Base-by-base conservation (phyloP, 2,113 vertebrate species). In the Trichomycterus rosablanca region DNA sequence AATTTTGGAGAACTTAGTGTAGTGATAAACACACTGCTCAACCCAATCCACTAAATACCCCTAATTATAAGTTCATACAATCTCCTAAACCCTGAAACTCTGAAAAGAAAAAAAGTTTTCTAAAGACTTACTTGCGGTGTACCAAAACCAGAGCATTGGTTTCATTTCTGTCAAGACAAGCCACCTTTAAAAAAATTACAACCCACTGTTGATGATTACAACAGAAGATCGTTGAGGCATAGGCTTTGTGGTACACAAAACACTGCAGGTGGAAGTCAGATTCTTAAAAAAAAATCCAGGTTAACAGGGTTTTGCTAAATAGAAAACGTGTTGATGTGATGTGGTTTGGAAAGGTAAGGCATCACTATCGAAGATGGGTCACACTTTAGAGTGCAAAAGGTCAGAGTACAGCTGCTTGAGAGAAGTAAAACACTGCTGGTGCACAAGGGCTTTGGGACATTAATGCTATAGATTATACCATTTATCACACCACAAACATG, bases 91-190 rank as follows among this genome's bases (percentile, higher is more conserved):
- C n/a, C n/a, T n/a, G n/a, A n/a, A n/a, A n/a, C n/a, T n/a, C n/a
- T n/a, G n/a, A n/a, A n/a, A n/a, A n/a, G n/a, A n/a, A n/a, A n/a
- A n/a, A n/a, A n/a, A n/a, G n/a, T 22, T 18, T 43, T 48, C 40
- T 28, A 43, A 8, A 43, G 14, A n/a, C n/a, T 37, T 24, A 39
- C 42, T 48, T 62, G 57, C 37, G 22, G 52, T 62, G 43, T 44
- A 71, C 71, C 69, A 67, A 68, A 52, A 74, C 65, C 68, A 68
- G 52, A 68, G 49, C 30, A 45, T 48, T 16, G 62, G 72, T 71
- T 74, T 65, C 56, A 65, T 59, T 76, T 70, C 65, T 71, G 66
- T 62, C 66, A 70, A 63, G 18, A 24, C n/a, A 30, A 59, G 49
- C 46, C 43, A 58, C 34, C 48, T 46, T 64, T 28, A n/a, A 51